phyloP scores from a whole-genome alignment of 2,797 vertebrate species.

The Scarus forsteni region DNA sequence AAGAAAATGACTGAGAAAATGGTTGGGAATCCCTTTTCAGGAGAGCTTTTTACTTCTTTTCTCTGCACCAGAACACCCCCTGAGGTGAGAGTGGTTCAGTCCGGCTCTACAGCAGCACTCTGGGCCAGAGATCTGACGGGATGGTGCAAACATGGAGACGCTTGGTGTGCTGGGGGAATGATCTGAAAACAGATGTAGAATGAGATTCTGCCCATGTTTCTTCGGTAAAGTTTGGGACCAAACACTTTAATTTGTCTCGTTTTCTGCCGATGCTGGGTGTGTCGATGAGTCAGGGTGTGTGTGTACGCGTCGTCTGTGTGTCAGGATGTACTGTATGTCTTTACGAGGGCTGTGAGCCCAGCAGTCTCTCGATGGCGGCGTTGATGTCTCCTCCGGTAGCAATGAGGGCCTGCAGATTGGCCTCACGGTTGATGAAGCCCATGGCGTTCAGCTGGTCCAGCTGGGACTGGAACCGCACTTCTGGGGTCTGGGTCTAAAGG shows the following conservation, averaged over 20 bases:
- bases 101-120: constrained; percentile 69
- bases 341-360: constrained; percentile 98
- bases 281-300: constrained; percentile 71
- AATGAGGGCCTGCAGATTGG: constrained; percentile 98
- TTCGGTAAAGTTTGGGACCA: constrained; percentile 74
- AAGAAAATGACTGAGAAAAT: constrained; percentile 47
- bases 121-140: constrained; percentile 65
- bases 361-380: constrained; percentile 98
- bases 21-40: constrained; percentile 58
- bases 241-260: constrained; percentile 74
- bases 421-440: constrained; percentile 99
- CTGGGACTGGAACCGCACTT: constrained; percentile 97
- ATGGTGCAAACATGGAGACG: constrained; percentile 56
- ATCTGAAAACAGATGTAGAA: constrained; percentile 68
- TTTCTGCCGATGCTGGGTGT: constrained; percentile 73
- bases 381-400: constrained; percentile 99
- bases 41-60: constrained; percentile 53
- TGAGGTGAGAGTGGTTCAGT: constrained; percentile 67
- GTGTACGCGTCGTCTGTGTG: constrained; percentile 68
- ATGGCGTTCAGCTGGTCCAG: constrained; percentile 97
- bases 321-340: constrained; percentile 96
- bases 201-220: constrained; percentile 73
- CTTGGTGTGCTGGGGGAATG: constrained; percentile 61
- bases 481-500: constrained; percentile 90
- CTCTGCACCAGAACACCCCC: constrained; percentile 63